Base-by-base conservation (phyloP, 2,113 vertebrate genomes). In the Alexandromys fortis region DNA sequence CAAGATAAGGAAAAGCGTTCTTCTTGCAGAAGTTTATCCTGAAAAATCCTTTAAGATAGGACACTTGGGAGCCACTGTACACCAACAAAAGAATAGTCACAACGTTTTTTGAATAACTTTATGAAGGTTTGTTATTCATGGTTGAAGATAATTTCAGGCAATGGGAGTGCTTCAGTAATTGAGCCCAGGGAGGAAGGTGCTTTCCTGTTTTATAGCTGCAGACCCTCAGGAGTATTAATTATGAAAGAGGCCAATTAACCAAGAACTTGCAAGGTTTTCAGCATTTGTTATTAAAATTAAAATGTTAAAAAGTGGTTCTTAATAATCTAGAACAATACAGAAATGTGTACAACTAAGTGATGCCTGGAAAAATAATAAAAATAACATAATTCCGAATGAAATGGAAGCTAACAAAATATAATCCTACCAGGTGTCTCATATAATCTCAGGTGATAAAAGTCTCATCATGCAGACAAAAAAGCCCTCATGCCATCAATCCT, bases 211-310 rank as follows among this genome's bases (percentile, higher is more conserved):
- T 63, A 76, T 12, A 85, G 63, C 68, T 78, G 52, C 61, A 94
- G 35, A 96, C 70, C 92, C 65, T 88, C 47, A 90, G 63, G 72
- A 78, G 6, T 49, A 73, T 81, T 94, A 68, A 77, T 70, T 95
- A 86, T 1, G 5, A 85, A 89, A 12, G 26, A 86, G 8, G 70
- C n/a, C 30, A 94, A 89, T 63, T 86, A 88, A 91, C 63, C 42
- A 92, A 42, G 26, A 95, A 81, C 0, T 75, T 91, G 16, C 5
- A 81, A 96, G 49, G 6, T 93, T 92, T 88, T 91, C 52, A 91
- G 55, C 22, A 94, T 91, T 16, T 83, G 45, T 85, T 82, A 79
- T 78, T 78, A 96, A 95, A 86, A 30, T 49, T 75, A 88, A 52
- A 94, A 89, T 91, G 47, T 81, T 92, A 63, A 35, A 55, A 83